Evolutionary conservation across 92 coral and sea anemone species (phyloP), one percentile per base, ranked within the genome.

Genomic region (Bergia puertoricense): DNA sequence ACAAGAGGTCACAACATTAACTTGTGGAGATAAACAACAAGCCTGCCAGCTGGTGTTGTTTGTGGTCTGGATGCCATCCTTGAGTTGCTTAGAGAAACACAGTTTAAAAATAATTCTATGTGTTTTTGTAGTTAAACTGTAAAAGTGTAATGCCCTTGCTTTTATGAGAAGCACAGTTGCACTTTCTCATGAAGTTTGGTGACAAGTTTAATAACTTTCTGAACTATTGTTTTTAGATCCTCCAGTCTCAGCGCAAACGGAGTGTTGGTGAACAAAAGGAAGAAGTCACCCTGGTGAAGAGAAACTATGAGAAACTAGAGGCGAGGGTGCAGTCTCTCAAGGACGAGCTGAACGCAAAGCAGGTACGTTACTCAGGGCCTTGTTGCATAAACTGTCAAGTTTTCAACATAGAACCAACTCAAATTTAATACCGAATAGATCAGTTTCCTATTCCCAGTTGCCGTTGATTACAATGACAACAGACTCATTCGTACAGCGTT

Each of bases 231-330:
- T 43, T 11, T 51, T 38, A 93, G 86, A 95, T 95, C 81, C 88
- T 93, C 0, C 98, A 95, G 88, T 62, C 76, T 2, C 98, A 93
- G 85, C 74, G 96, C 50, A 94, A 95, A 76, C 87, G 98, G 22
- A 93, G 91, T 77, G 94, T 92, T 13, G 83, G 85, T 51, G 98
- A 95, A 80, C 93, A 87, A 51, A 81, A 90, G 67, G 98, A 95
- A 83, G 98, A 95, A 73, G 90, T 93, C 1, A 77, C 74, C 65
- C 81, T 89, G 18, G 91, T 92, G 23, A 91, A 89, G 82, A 90
- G 94, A 74, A 91, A 91, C 77, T 85, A 93, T 20, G 98, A 93
- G 76, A 93, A 93, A 62, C 93, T 95, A 9, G 98, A 95, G 85
- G 94, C 93, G 2, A 92, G 89, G 50, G 90, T 93, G 36, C 83